A percentile compares a stretch with the other conserved stretches of the same genome.
These are phyloP conservation scores for Craseonycteris thonglongyai DNA, from an alignment of 2,113 vertebrate species.

Conservation along the genomic window DNA sequence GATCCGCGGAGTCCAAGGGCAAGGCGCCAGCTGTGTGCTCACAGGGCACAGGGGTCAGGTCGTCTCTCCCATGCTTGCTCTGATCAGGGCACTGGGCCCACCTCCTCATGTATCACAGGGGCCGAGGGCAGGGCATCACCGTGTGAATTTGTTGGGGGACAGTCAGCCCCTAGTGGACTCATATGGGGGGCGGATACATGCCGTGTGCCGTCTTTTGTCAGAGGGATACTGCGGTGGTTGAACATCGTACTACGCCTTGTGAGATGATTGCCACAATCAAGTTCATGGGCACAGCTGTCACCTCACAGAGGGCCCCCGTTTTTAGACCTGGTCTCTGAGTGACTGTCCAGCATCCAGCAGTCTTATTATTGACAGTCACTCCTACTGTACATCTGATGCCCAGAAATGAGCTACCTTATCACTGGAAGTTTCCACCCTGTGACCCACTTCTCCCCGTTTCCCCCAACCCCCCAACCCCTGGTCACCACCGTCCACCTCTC, in stretches of 20 bases:
- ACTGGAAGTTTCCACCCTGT: neutral
- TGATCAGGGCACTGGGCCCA: neutral
- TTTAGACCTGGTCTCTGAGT: neutral
- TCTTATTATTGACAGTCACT: neutral
- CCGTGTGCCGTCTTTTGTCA: rapidly evolving
- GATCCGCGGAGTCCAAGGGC: neutral
- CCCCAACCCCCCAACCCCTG: no score
- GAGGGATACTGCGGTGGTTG: neutral
- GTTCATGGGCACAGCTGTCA: neutral
- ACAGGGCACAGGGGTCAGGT: neutral
- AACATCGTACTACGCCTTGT: rapidly evolving
- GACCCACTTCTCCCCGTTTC: neutral
- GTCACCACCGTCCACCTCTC: neutral
- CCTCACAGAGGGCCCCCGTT: neutral
- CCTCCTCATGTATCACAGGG: no score
- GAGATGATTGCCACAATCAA: neutral
- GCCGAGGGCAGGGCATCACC: no score
- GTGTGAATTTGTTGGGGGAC: no score
- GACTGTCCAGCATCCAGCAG: neutral
- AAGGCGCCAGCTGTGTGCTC: no score
- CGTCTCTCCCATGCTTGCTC: neutral
- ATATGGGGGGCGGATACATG: rapidly evolving
- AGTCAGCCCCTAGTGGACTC: no score
- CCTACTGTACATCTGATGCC: neutral
- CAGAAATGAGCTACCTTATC: neutral